These are phyloP conservation scores for Istiophorus platypterus DNA, from an alignment of 2,113 vertebrate genomes.

Conservation along the genomic window DNA sequence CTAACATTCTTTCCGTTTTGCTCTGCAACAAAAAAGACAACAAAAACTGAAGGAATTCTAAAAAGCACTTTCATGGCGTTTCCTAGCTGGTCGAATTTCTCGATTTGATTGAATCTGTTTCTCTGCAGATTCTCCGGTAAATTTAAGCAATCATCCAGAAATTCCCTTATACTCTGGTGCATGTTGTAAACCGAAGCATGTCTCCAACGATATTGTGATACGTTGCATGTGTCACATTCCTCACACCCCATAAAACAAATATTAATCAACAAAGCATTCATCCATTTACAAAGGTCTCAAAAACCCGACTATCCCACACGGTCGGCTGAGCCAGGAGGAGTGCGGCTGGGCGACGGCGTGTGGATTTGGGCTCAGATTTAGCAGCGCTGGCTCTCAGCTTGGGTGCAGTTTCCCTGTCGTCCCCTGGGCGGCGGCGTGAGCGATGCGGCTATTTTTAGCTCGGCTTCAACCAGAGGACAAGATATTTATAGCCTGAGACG, in stretches of 20 bases:
- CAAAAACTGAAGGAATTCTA: too few species aligned
- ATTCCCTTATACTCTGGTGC: too few species aligned
- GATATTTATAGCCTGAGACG: slow-evolving; percentile 68
- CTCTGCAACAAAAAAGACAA: too few species aligned
- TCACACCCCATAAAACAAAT: background rate
- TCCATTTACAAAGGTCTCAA: too few species aligned
- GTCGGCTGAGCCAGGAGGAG: background rate
- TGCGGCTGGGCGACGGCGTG: background rate
- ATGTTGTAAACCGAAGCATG: too few species aligned
- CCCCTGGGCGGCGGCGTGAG: slow-evolving; percentile 32
- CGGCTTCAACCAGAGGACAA: slow-evolving; percentile 32
- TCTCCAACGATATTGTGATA: too few species aligned
- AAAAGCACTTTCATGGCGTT: too few species aligned
- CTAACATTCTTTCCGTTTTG: too few species aligned
- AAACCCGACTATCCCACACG: background rate
- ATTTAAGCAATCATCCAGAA: too few species aligned
- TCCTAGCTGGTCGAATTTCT: background rate
- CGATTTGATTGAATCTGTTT: background rate
- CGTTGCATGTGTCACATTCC: too few species aligned
- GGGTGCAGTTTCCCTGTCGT: slow-evolving; percentile 2
- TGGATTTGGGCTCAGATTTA: background rate
- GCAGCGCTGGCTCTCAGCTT: background rate
- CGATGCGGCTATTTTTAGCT: slow-evolving; percentile 63
- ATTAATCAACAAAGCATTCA: background rate
- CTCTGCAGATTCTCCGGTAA: too few species aligned